Conservation (phyloP, 2,888 invertebrate genomes). For the Temnothorax unifasciatus region DNA sequence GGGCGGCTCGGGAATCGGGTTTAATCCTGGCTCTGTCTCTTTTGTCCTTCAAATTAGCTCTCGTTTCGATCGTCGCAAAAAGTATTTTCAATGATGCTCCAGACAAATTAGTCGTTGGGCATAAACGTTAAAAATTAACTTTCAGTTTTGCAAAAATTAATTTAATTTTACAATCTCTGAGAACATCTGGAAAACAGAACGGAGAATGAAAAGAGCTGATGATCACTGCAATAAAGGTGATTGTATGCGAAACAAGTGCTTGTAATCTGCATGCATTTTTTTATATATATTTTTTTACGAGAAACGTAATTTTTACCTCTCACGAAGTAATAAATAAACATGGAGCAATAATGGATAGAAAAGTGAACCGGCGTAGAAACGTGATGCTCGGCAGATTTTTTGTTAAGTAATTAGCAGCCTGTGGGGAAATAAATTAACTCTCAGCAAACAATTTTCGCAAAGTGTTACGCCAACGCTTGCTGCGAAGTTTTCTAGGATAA, state of each 20-base stretch:
- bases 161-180: neutral
- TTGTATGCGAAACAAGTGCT: constrained; percentile 6
- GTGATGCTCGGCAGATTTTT: neutral
- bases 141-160: constrained; percentile 3
- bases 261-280: neutral
- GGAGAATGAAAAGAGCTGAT: neutral
- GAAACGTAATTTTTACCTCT: neutral
- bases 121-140: neutral
- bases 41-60: constrained; percentile 38
- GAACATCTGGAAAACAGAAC: neutral
- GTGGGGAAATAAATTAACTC: neutral
- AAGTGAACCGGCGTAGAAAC: neutral
- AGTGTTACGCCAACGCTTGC: neutral
- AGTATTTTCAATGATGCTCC: neutral
- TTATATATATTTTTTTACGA: neutral
- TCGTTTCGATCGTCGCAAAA: neutral
- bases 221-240: constrained; percentile 6
- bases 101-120: neutral
- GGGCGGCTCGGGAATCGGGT: constrained; percentile 7
- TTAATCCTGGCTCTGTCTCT: constrained; percentile 42
- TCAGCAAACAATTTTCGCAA: constrained; percentile 11
- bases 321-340: constrained; percentile 1
- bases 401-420: constrained; percentile 14
- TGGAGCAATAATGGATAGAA: neutral
- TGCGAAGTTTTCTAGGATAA: neutral